Evolutionary conservation across 2,888 invertebrate species (phyloP), one percentile per base, ranked within the genome.

Genomic region (Drosophila pegasa): DNA sequence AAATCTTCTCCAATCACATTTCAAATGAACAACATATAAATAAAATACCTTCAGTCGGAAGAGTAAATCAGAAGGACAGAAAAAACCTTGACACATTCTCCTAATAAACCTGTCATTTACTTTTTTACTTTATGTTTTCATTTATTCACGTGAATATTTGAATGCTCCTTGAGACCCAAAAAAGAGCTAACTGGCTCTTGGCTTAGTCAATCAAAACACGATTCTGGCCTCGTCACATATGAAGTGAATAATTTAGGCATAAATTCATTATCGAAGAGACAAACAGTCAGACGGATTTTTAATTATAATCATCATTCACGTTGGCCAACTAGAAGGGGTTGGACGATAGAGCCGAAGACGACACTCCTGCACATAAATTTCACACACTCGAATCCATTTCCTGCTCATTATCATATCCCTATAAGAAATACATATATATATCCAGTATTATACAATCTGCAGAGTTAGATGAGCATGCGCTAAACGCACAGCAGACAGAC

Each of bases 341-440:
- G 57, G 50, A 38, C 37, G 54, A 22, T 51, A n/a, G 57, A n/a
- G 18, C 6, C 35, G 27, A 35, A 68, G 62, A 75, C 48, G 51
- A 79, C 83, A 87, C 83, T 83, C 83, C 83, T 87, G 88, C 62
- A 67, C 84, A 83, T 83, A 88, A 83, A 83, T 83, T 88, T 88
- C 84, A 87, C 88, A 87, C 83, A 50, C 50, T 84, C 84, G 75
- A 87, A 88, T 88, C 88, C 83, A 88, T 88, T 83, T 83, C 83
- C 83, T 88, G 83, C 83, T 83, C 88, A 83, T 83, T 83, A 83
- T 83, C 83, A 83, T 82, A 82, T 77, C 78, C 72, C 77, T 70
- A 57, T 73, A 37, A 55, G 57, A 68, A 37, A 55, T 55, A 68
- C 78, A 81, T 69, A 82, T 67, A 57, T 66, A 72, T 14, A 22